Evolutionary conservation across 2,888 invertebrate species (phyloP), one percentile per base, ranked within the genome.

Genomic region (Thysanoteuthis rhombus): DNA sequence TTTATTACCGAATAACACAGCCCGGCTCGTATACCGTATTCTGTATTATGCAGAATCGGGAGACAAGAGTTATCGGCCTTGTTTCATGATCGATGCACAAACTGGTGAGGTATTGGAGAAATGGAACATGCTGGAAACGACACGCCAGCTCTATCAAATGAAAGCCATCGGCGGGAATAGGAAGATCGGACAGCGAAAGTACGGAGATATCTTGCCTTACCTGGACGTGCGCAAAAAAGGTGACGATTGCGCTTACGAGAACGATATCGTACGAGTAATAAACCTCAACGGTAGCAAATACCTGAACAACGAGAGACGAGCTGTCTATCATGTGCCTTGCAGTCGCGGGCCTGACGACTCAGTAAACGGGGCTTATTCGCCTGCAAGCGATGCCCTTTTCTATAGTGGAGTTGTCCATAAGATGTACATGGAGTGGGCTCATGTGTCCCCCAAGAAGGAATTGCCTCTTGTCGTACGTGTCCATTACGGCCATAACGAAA

Each of bases 351-450:
- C 94, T 38, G 90, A 94, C 25, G 95, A 95, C 45, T 93, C 94
- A 4, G 93, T 95, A 0, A 95, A 95, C 52, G 95, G 95, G 0
- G 95, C 94, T 0, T 95, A 94, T 92, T 95, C 95, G 0, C 95
- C 95, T 0, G 52, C 47, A 12, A 58, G 47, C 22, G 95, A 95
- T 94, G 95, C 94, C 0, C 94, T 94, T 90, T 95, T 93, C 93
- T 94, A 94, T 40, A 94, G 94, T 16, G 94, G 93, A 1, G 89
- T 94, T 3, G 93, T 94, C 12, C 93, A 95, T 75, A 90, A 94
- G 45, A 95, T 95, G 95, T 95, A 94, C 90, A 93, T 94, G n/a
- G 94, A 95, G 8, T 95, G 94, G 94, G 93, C 94, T 28, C 89
- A 94, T 38, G 58, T 94, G 5, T 36, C 45, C 1, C 94, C 94